Conservation (phyloP, 2,113 vertebrate species). For the Ascaphus truei region DNA sequence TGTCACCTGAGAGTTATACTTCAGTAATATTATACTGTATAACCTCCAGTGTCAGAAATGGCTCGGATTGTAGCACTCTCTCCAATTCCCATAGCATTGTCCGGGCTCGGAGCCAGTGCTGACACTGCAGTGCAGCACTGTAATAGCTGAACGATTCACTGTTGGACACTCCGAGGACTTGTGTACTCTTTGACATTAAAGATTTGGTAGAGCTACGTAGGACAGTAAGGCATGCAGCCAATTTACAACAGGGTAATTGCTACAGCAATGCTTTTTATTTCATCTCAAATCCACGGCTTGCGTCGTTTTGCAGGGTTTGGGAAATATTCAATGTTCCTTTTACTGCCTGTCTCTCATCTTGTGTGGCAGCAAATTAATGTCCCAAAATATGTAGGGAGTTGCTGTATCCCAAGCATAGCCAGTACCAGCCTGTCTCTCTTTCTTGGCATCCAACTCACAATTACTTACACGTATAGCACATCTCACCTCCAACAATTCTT, state of each 20-base stretch:
- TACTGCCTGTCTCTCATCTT: no score
- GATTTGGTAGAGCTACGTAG: neutral
- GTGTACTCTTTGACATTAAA: slow-evolving; percentile 1
- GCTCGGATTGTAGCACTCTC: neutral
- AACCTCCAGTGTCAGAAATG: slow-evolving; percentile 1
- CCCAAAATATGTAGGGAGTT: no score
- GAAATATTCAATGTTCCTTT: no score
- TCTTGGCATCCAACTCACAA: no score
- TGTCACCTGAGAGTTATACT: slow-evolving; percentile 4
- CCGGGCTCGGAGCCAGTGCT: slow-evolving; percentile 11
- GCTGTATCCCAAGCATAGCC: no score
- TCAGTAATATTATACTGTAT: slow-evolving; percentile 2
- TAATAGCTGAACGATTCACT: neutral
- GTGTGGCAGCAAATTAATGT: no score
- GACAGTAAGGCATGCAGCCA: neutral
- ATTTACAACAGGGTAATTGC: neutral
- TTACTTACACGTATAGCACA: no score
- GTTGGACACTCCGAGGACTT: neutral
- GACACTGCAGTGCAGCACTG: slow-evolving; percentile 11
- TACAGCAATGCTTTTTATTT: neutral
- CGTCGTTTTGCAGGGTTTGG: no score
- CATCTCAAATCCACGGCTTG: no score
- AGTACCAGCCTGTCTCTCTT: no score
- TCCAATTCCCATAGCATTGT: neutral
- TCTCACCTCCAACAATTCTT: no score